Base-by-base conservation (phyloP, 2,888 invertebrate genomes). In the Agrochola macilenta region DNA sequence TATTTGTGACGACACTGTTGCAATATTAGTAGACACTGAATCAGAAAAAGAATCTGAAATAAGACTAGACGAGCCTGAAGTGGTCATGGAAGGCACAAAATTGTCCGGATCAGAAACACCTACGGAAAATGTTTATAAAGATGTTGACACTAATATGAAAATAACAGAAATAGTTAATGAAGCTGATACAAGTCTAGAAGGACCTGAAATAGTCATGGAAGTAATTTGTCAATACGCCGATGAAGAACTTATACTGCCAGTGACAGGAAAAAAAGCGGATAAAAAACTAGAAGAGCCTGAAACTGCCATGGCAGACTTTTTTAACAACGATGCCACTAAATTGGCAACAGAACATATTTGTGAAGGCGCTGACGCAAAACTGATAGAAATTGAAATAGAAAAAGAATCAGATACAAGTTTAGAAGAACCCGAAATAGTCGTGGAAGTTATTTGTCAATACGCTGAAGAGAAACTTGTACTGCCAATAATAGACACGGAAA, bases 141-240 rank as follows among this genome's bases (percentile, higher is more conserved):
- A 43, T 2, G 20, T 14, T n/a, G n/a, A 43, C 17, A 35, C 30
- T 5, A 78, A 52, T 17, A 54, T 64, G 20, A 63, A 35, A 30
- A 43, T 30, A 9, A 68, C 58, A 43, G 30, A 49, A 12, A 39
- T 14, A 9, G 17, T 66, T 20, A 12, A 66, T 30, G 39, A 58
- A 49, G 17, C 20, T 49, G 23, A 76, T 39, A 58, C 5, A 23
- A 58, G 52, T 43, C 7, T n/a, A 60, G 30, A 68, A 43, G 79
- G 80, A 74, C 35, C 79, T 14, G 80, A 80, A 80, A 49, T 75
- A 68, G 75, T 80, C 7, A n/a, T 78, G 58, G 78, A 78, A 78
- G 74, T 74, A 20, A 26, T 74, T 78, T 78, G 78, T 46, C 54
- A 58, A 66, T 74, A 74, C 17, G 80, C 78, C 26, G 58, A 78